These are phyloP conservation scores for Melangyna quadrimaculata DNA, from an alignment of 2,888 invertebrate genomes.

Conservation along the genomic window DNA sequence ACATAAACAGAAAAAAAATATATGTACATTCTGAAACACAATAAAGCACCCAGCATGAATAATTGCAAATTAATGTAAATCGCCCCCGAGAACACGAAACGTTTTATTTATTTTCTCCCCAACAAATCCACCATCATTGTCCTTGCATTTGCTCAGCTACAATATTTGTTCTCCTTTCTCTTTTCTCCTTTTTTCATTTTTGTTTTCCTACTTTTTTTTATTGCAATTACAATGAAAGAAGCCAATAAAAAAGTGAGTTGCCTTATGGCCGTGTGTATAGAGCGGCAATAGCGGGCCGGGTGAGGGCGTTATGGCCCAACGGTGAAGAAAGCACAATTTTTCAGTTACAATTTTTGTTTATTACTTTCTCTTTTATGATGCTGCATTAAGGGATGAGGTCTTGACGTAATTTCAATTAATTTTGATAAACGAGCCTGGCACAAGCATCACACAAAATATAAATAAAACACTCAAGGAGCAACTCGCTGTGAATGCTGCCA, in stretches of 20 bases:
- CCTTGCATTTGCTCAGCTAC: not conserved
- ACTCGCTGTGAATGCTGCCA: not conserved
- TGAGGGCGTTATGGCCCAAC: not conserved
- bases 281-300: not conserved
- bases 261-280: not conserved
- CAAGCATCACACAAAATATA: not conserved
- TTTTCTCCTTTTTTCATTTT: conserved; percentile 20
- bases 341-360: conserved; percentile 45
- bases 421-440: conserved; percentile 62
- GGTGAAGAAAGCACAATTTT: conserved; percentile 37
- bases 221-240: conserved; percentile 59
- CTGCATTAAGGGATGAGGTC: conserved; percentile 62
- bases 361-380: conserved; percentile 34
- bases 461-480: conserved; percentile 39
- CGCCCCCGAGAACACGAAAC: conserved; percentile 59
- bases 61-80: conserved; percentile 72
- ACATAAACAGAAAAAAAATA: conserved; percentile 40
- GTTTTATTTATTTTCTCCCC: conserved; percentile 59
- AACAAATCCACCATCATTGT: conserved; percentile 33
- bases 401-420: conserved; percentile 71
- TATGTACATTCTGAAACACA: conserved; percentile 50
- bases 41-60: conserved; percentile 69
- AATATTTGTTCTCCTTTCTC: conserved; percentile 30
- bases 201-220: conserved; percentile 43
- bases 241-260: conserved; percentile 51